Percentiles rank a stretch among this genome's conserved stretches.
Evolutionary conservation across 2,113 vertebrate genomes (phyloP).

Genomic region (Lagenorhynchus albirostris): DNA sequence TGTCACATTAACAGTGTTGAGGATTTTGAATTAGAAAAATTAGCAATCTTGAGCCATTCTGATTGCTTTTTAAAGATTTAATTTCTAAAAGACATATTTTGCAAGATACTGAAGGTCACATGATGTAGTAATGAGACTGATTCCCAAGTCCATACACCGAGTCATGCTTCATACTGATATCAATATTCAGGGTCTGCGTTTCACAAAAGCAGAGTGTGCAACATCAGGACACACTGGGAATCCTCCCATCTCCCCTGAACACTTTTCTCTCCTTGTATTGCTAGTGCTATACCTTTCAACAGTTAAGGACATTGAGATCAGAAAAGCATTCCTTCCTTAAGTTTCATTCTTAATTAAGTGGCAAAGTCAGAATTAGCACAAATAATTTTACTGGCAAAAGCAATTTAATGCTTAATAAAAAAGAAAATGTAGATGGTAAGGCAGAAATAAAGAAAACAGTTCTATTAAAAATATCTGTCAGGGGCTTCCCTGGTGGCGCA

Average conservation of each 20-base stretch:
- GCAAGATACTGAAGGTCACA: background rate
- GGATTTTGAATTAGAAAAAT: background rate
- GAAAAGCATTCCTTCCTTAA: background rate
- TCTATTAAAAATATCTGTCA: background rate
- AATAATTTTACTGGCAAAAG: background rate
- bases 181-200: background rate
- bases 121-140: background rate
- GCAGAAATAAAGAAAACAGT: background rate
- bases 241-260: rapidly evolving
- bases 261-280: background rate
- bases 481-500: no score
- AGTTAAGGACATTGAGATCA: background rate
- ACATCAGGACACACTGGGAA: rapidly evolving
- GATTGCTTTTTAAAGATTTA: background rate
- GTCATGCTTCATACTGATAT: background rate
- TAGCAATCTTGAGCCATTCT: background rate
- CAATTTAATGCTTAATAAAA: background rate
- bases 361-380: background rate
- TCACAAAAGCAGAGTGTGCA: background rate
- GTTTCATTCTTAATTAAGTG: background rate
- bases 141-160: no score
- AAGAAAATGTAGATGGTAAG: background rate
- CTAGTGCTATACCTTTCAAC: background rate
- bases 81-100: background rate
- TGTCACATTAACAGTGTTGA: background rate